Evolutionary conservation across 30 jellyfish, hydroid and myxozoan genomes (phyloP), one percentile per base, ranked within the genome.

Genomic region (Mastigias papua): DNA sequence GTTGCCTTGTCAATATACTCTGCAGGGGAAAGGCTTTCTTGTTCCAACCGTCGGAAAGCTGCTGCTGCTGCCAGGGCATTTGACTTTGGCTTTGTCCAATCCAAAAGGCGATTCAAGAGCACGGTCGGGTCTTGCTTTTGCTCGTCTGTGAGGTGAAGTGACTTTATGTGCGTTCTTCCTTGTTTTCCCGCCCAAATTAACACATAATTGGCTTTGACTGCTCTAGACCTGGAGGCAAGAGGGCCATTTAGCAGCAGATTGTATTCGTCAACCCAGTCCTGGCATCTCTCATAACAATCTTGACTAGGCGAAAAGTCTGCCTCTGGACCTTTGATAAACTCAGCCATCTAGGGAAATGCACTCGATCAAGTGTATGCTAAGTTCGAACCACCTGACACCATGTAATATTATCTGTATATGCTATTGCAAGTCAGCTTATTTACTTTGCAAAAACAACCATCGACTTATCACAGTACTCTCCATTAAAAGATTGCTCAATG

Each of bases 51-150:
- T 57, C 69, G 8, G 69, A 57, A 57, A 57, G 69, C 69, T 57
- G 69, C 69, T 57, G 69, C 69, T 57, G 69, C 31, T 17, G 69
- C 69, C 69, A 57, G 69, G 69, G 69, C 69, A 57, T 57, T 57
- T 57, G 69, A 57, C 69, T 57, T 57, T 57, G 69, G 69, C 69
- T 57, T 57, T 57, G 69, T 57, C 69, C 69, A 57, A 17, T 57
- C 69, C 17, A 57, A 57, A 48, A 57, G 23, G 31, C 30, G 27
- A 5, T 57, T 23, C 17, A 5, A 57, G 30, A 57, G 69, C 17
- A 19, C 17, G 17, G 8, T 57, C 17, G 69, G 69, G 69, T 57
- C 69, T 19, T 57, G 69, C 69, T 23, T 57, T 57, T 57, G 23
- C 25, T 57, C 69, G 69, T 57, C 69, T 57, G 69, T 57, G 31